Base-by-base conservation (phyloP, 2,888 invertebrate species). In the Stenoptilia bipunctidactyla region DNA sequence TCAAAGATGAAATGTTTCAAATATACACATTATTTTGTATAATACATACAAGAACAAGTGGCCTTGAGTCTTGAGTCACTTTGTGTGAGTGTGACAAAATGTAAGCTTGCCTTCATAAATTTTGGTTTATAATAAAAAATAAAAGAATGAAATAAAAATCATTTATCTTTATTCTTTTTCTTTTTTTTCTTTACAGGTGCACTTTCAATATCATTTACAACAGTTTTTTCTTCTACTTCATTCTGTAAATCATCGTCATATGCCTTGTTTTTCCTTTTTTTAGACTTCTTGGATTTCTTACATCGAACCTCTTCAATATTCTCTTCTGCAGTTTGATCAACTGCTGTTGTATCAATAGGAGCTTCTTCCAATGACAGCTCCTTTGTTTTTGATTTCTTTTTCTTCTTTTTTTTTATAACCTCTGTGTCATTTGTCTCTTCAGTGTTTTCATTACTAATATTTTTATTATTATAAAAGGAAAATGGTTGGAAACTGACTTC, bases 111-210 rank as follows among this genome's bases (percentile, higher is more conserved):
- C n/a, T n/a, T n/a, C n/a, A n/a, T n/a, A n/a, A n/a, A n/a, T n/a
- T n/a, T n/a, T n/a, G n/a, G n/a, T n/a, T n/a, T n/a, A n/a, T n/a
- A n/a, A n/a, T n/a, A n/a, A 37, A 37, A 37, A 25, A n/a, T 13
- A 39, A 43, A 15, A 15, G 39, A 38, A 13, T 34, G 37, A 15
- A 27, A 38, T 33, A 36, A 15, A 35, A 34, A 46, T 52, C 46
- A 50, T 44, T 38, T 20, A 39, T 40, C 37, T 60, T 65, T 62
- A 51, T 61, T 61, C 67, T 73, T 67, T 47, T 75, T 69, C 50
- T 75, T 73, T 54, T 72, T 77, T 50, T 71, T 73, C 53, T 69
- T 72, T 13, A 13, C 14, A 34, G 34, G 14, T 34, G 14, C 8
- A 6, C 6, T 6, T 5, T 34, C 13, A 13, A 13, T 14, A 4